Base-by-base conservation (phyloP, 1,140 invertebrate species). In the Tetranychus cinnabarinus region DNA sequence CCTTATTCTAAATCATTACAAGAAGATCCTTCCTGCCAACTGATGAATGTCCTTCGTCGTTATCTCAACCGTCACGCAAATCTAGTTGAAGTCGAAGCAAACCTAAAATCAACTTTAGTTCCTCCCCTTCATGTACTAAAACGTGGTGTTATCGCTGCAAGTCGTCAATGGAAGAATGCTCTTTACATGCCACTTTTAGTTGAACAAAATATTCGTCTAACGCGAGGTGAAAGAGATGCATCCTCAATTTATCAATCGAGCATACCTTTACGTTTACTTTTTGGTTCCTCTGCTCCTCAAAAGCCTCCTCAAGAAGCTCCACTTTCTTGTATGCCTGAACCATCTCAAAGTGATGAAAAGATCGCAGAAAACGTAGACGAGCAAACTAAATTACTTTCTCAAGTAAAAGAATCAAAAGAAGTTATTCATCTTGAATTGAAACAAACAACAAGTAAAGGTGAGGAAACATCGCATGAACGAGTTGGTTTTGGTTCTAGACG, bases 141-240 rank as follows among this genome's bases (percentile, higher is more conserved):
- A 66, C 72, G 88, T 45, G 88, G 87, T n/a, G 81, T 92, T 31
- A 82, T 91, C 69, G 86, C 89, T 54, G 70, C 96, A 31, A 91
- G 87, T 67, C 79, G 90, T 2, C 89, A 96, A 70, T 97, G 91
- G 91, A 96, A 96, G 73, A 93, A 91, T 71, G 85, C 89, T 3
- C 73, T 97, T 2, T 93, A 95, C 69, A 93, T 91, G 65, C 91
- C 91, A 1, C 75, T 91, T 6, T 34, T 58, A 15, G 57, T 58
- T 6, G 57, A 58, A 45, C 57, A 58, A 31, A 58, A 58, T 35
- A 58, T 58, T 31, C 34, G 36, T 5, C n/a, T 45, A 13, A 58
- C 12, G 42, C 37, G 42, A 7, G 57, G 57, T 12, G 37, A 58
- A 33, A 42, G 23, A 45, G 57, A 46, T 6, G 33, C 37, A 45